Evolutionary conservation across 2,113 vertebrate species (phyloP), one percentile per base, ranked within the genome.

Genomic region (Seriola rivoliana): DNA sequence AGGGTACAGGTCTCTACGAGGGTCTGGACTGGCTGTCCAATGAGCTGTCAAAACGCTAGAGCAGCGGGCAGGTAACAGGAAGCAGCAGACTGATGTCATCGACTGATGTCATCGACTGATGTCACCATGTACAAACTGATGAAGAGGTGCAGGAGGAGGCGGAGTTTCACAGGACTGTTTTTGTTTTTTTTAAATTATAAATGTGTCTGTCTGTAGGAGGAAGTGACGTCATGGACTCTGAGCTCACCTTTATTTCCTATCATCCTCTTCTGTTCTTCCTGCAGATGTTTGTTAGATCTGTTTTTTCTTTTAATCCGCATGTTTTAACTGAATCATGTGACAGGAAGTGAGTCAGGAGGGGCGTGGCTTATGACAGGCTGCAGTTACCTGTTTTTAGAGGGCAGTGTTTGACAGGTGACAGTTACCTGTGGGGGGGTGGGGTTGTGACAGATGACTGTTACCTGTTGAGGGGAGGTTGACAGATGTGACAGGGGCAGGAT

Each of bases 21-120:
- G 97, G 97, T 58, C 95, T 98, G 75, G 97, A 97, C 92, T 97
- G 97, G 97, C 91, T 98, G 38, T 97, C 96, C 69, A 95, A 93
- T 0, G 96, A 97, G 94, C 95, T 97, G 83, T 95, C 95, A 0
- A 97, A 97, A 75, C 90, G 69, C 29, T 95, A 94, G 81, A 46
- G 9, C 72, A 57, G 2, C 44, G 19, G 44, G 62, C 70, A 21
- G 79, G 74, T 84, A 78, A 52, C 40, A 52, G 71, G 71, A 84
- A 79, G 82, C 74, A 74, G 82, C 54, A 29, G 77, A 82, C 14
- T 32, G 76, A 81, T 65, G 21, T 64, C 58, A 82, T 77, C 38
- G n/a, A 82, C 14, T 32, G 76, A 81, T 65, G 21, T 64, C 58
- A 82, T 77, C 44, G n/a, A 66, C 42, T 77, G 82, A 87, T 63